A percentile compares a stretch with the other conserved stretches of the same genome.
These are phyloP conservation scores for Tetragonula carbonaria DNA, from an alignment of 2,888 invertebrate species.

Conservation along the genomic window DNA sequence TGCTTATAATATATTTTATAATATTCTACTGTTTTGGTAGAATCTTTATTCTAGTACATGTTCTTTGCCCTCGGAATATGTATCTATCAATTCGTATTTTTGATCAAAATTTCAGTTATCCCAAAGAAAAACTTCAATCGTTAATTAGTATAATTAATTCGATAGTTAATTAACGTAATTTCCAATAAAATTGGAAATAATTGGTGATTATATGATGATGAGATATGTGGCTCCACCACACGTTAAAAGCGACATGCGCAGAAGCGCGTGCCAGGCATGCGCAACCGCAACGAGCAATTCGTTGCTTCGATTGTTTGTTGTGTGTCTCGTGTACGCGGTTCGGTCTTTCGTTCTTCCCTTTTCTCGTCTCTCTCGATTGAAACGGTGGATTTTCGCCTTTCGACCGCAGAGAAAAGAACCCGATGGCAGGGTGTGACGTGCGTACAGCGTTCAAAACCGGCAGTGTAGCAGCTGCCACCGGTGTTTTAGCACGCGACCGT, in stretches of 20 bases:
- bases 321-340: background rate
- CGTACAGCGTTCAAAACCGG: slow-evolving; percentile 7
- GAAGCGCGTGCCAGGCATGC: slow-evolving; percentile 8
- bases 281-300: background rate
- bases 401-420: slow-evolving; percentile 10
- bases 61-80: background rate
- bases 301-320: background rate
- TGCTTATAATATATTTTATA: background rate
- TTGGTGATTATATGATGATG: background rate
- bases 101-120: no score
- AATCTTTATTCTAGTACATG: background rate
- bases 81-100: background rate
- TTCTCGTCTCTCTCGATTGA: slow-evolving; percentile 15
- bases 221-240: background rate
- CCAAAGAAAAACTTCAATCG: no score
- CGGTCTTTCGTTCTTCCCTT: background rate
- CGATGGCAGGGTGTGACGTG: slow-evolving; percentile 9
- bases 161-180: no score
- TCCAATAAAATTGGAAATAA: background rate
- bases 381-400: background rate
- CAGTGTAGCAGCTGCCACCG: slow-evolving; percentile 55
- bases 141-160: no score
- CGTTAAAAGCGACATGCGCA: background rate
- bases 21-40: background rate
- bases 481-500: slow-evolving; percentile 72